Evolutionary conservation across 1,140 invertebrate species (phyloP), one percentile per base, ranked within the genome.

Genomic region (Hetaerina americana): DNA sequence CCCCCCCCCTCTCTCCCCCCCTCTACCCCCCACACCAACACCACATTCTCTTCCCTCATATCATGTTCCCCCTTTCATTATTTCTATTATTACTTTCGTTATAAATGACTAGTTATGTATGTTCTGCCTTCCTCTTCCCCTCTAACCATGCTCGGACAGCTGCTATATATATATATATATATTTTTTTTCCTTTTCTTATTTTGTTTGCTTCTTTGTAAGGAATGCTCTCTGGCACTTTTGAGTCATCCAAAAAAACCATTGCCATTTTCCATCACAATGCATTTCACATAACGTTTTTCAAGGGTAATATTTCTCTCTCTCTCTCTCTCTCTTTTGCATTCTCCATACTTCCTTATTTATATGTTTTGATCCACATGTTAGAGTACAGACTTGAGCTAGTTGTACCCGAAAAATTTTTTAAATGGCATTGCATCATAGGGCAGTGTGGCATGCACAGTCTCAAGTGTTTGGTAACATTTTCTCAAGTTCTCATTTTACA

Each of bases 161-260:
- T 69, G 68, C 26, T 69, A 27, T 69, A 10, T 22, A 67, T 67
- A 24, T 67, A 67, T 67, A 10, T 49, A 49, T 67, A 67, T 67
- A 24, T 67, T n/a, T n/a, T n/a, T n/a, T n/a, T n/a, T n/a, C n/a
- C n/a, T n/a, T n/a, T n/a, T n/a, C n/a, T n/a, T n/a, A n/a, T n/a
- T n/a, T n/a, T n/a, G n/a, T n/a, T 5, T 57, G 40, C 40, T 57
- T 57, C 22, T 57, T 12, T 57, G 15, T 57, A 57, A 57, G 40
- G 40, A 57, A 57, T 57, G 40, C 22, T 18, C 40, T 57, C n/a
- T 57, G 22, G 40, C 40, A 57, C 40, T 18, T n/a, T n/a, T 57
- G 40, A 57, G 40, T 57, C 40, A 57, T 57, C 40, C 22, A 12
- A 57, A n/a, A n/a, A 57, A 57, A 57, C 40, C 40, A 57, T 57